Base-by-base conservation (phyloP, 2,113 vertebrate genomes). In the Macquaria ambigua region DNA sequence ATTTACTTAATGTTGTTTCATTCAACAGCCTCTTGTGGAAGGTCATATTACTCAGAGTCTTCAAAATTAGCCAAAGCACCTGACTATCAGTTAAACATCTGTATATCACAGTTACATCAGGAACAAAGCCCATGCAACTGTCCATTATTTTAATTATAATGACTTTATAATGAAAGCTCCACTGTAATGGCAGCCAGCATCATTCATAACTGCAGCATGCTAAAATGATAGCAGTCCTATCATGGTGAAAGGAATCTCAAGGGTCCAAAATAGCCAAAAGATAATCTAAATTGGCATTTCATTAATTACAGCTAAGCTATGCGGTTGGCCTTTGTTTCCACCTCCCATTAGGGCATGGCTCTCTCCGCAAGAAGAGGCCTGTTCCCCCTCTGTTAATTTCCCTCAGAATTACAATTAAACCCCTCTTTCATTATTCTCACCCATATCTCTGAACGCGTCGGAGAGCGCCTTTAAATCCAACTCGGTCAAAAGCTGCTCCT, bases 371-470 rank as follows among this genome's bases (percentile, higher is more conserved):
- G 77, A 79, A 87, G 79, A 92, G 93, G 94, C 94, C 94, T 87
- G 75, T 63, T 83, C 16, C 58, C 59, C 48, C 15, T 71, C 69
- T 80, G 68, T 89, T 89, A 87, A 92, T 88, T 88, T 86, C 84
- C 34, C 76, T 52, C 75, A 64, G 48, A 88, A 83, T 81, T 64
- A 90, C 90, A 89, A 91, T 89, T 88, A 92, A 93, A 88, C 16
- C 74, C 61, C 61, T 48, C 53, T 69, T 91, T 82, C 83, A 79
- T 91, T 76, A 87, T 94, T 89, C 96, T 96, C 94, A 96, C 96
- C 96, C 96, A 96, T 96, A 50, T 93, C 88, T 86, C 70, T 75
- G 84, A 85, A 91, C 61, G 81, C 90, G 91, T 84, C 89, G 79
- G 79, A 69, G 81, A 87, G 86, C 90, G 91, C 82, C 82, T 92